phyloP scores from a whole-genome alignment of 2,113 vertebrate genomes.

The Epinephelus cyanopodus region DNA sequence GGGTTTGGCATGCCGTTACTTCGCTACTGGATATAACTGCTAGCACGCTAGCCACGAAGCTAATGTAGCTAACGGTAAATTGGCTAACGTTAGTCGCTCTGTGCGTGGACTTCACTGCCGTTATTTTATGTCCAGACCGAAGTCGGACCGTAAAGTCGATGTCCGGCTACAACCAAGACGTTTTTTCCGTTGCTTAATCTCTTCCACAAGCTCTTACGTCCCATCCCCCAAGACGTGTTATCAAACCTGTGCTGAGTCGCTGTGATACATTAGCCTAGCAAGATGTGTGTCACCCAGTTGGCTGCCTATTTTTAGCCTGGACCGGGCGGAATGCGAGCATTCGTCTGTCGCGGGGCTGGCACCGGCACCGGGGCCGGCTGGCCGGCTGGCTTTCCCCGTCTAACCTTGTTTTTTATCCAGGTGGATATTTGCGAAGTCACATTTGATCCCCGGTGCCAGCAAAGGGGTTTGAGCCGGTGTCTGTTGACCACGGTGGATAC shows the following conservation, averaged over 20 bases:
- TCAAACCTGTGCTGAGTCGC: slow-evolving; percentile 62
- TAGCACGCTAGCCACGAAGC: slow-evolving; percentile 67
- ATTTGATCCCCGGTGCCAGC: slow-evolving; percentile 20
- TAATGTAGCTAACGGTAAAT: slow-evolving; percentile 70
- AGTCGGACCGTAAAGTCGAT: neutral
- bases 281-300: slow-evolving; percentile 81
- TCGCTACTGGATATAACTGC: slow-evolving; percentile 16
- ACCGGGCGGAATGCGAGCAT: slow-evolving; percentile 72
- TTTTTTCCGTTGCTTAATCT: neutral
- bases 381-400: slow-evolving; percentile 25
- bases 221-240: slow-evolving; percentile 38
- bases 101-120: slow-evolving; percentile 2
- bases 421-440: slow-evolving; percentile 51
- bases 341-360: slow-evolving; percentile 49
- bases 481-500: neutral
- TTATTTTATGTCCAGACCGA: neutral
- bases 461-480: slow-evolving; percentile 4
- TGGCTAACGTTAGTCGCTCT: slow-evolving; percentile 38
- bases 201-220: neutral
- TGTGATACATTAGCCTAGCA: slow-evolving; percentile 71
- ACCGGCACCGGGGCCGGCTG: slow-evolving; percentile 16
- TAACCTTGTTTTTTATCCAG: slow-evolving; percentile 11
- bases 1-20: slow-evolving; percentile 20
- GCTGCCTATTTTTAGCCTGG: slow-evolving; percentile 82
- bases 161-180: neutral